Conservation (phyloP, 2,888 invertebrate genomes). For the Platypus cylindrus region DNA sequence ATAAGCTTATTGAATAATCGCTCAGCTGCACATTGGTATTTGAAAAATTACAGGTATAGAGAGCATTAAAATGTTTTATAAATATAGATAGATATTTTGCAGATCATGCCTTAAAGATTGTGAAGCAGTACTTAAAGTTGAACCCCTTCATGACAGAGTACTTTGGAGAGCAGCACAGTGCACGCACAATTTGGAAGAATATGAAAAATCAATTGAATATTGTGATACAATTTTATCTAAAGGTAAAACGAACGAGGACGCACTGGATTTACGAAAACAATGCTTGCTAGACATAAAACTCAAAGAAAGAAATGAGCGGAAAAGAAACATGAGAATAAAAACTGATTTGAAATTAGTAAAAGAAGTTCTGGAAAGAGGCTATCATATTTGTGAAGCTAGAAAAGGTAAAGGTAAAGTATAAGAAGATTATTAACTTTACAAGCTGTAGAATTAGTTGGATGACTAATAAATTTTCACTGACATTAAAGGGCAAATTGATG, state of each 20-base stretch:
- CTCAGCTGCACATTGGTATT: conserved; percentile 74
- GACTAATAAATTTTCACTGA: no score
- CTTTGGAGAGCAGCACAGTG: conserved; percentile 62
- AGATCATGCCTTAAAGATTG: conserved; percentile 70
- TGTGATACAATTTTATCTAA: conserved; percentile 54
- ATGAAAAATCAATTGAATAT: conserved; percentile 56
- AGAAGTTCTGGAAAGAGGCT: conserved; percentile 35
- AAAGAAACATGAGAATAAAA: conserved; percentile 36
- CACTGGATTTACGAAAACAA: conserved; percentile 41
- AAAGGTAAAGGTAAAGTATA: conserved; percentile 20
- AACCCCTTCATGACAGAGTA: conserved; percentile 68
- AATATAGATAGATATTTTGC: conserved; percentile 8
- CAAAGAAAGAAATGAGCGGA: conserved; percentile 42
- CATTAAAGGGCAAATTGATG: conserved; percentile 29
- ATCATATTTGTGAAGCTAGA: conserved; percentile 43
- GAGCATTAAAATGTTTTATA: no score
- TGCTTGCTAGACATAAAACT: conserved; percentile 41
- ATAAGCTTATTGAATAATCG: conserved; percentile 84
- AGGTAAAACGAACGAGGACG: conserved; percentile 43
- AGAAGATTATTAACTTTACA: no score
- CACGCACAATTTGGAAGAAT: conserved; percentile 51
- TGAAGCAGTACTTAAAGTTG: conserved; percentile 60
- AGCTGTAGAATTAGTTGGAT: no score
- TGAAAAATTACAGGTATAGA: conserved; percentile 60
- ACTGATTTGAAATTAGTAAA: conserved; percentile 36